Conservation (phyloP, 2,888 invertebrate species). For the Priapulus caudatus region DNA sequence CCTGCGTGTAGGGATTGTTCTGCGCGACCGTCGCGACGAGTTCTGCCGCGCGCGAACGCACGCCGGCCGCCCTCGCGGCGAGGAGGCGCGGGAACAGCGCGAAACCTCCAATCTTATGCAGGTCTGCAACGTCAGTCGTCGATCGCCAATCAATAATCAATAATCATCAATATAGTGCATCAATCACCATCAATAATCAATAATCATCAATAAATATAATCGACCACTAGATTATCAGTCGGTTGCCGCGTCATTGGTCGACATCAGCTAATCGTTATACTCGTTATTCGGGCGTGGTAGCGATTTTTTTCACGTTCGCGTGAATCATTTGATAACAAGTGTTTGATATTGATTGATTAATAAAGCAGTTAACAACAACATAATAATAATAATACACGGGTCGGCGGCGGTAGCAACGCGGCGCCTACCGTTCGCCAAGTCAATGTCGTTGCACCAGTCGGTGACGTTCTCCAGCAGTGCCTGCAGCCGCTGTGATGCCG, state of each 20-base stretch:
- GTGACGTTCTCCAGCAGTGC: not conserved
- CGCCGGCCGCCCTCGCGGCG: constrained; percentile 47
- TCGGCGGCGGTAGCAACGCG: too few species aligned
- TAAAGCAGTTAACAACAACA: too few species aligned
- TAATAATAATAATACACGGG: too few species aligned
- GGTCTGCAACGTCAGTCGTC: constrained; percentile 48
- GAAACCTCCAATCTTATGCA: constrained; percentile 71
- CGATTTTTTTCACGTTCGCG: too few species aligned
- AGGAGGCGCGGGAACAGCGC: constrained; percentile 55
- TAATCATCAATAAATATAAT: not conserved
- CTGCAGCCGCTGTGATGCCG: too few species aligned
- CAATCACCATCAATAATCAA: not conserved
- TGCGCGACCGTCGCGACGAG: constrained; percentile 67
- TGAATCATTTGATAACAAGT: too few species aligned
- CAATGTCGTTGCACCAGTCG: not conserved
- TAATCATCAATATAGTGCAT: not conserved
- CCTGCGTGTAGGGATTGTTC: constrained; percentile 72
- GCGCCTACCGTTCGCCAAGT: constrained; percentile 3
- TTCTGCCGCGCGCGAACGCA: constrained; percentile 53
- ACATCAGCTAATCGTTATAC: too few species aligned
- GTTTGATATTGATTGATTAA: too few species aligned
- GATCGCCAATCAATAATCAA: not conserved
- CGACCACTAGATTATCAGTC: not conserved
- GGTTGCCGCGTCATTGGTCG: too few species aligned
- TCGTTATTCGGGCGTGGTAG: too few species aligned